Conservation (phyloP, 2,797 vertebrate genomes). For the Pseudochirops corinnae region DNA sequence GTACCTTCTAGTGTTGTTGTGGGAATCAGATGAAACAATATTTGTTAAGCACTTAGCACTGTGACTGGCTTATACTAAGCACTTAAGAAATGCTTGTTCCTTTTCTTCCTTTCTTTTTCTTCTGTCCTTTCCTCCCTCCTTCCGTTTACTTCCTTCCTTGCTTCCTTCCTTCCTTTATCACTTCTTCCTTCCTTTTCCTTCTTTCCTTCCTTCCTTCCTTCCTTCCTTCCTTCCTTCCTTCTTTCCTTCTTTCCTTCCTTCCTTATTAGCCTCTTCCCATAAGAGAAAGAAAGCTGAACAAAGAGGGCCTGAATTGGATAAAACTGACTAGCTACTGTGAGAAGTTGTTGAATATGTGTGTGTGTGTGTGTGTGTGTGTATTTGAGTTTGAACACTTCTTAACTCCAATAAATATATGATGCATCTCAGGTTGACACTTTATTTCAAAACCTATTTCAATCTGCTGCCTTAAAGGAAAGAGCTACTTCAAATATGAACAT, state of each 20-base stretch:
- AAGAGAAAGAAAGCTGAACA: neutral
- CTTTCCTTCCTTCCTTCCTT: no score
- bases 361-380: neutral
- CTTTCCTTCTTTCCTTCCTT: no score
- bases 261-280: neutral
- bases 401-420: neutral
- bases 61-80: neutral
- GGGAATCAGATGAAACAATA: neutral
- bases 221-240: no score
- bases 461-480: conserved; percentile 11
- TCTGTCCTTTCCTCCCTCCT: no score
- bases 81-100: neutral
- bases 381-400: neutral
- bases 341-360: neutral
- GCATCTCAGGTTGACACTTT: conserved; percentile 15
- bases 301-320: neutral
- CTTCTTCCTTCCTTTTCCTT: no score
- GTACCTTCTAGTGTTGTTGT: neutral
- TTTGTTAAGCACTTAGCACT: neutral
- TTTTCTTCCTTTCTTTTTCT: neutral
- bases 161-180: no score
- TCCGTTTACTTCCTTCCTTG: no score
- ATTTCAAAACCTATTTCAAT: conserved; percentile 23
- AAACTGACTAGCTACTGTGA: neutral
- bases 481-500: neutral